Evolutionary conservation across 1,140 invertebrate species (phyloP), one percentile per base, ranked within the genome.

Genomic region (Anadara kagoshimensis): DNA sequence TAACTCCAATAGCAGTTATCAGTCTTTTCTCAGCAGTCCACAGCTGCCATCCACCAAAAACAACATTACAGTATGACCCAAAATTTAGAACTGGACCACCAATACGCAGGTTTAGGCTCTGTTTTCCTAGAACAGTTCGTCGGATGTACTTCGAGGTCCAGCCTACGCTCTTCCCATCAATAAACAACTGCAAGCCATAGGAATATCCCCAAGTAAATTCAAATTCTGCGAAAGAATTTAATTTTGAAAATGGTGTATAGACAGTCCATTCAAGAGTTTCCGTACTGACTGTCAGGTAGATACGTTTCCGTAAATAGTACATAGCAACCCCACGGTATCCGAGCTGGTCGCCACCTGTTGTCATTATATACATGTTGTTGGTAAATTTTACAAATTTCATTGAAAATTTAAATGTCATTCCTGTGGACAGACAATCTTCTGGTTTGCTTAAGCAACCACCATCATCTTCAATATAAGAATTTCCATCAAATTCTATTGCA

Each of bases 281-380:
- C n/a, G 78, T 82, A n/a, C 73, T 75, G 7, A 82, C 62, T 0
- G 73, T 75, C 1, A 80, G n/a, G 24, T 65, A 74, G 5, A 84
- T 51, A 18, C 61, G 61, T 24, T 73, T 70, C 20, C 61, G 51
- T 22, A 54, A 51, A 53, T 81, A 78, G 54, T 72, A 80, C 56
- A 85, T 69, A 12, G 80, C 69, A 12, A 85, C 59, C 10, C 84
- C 84, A 53, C 78, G 73, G 16, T 71, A 67, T 14, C 65, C 45
- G n/a, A 47, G 49, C 36, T 74, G 29, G 58, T 83, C 81, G 36
- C 79, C 84, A 44, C 84, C 82, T 45, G 67, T 78, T 24, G 76
- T 78, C 62, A 85, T 76, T n/a, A 85, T 81, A 44, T 78, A 81
- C 68, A 78, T 80, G 26, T 73, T 69, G 18, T 83, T 81, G 18